phyloP scores from a whole-genome alignment of 2,888 invertebrate genomes.

The Acrobasis suavella region DNA sequence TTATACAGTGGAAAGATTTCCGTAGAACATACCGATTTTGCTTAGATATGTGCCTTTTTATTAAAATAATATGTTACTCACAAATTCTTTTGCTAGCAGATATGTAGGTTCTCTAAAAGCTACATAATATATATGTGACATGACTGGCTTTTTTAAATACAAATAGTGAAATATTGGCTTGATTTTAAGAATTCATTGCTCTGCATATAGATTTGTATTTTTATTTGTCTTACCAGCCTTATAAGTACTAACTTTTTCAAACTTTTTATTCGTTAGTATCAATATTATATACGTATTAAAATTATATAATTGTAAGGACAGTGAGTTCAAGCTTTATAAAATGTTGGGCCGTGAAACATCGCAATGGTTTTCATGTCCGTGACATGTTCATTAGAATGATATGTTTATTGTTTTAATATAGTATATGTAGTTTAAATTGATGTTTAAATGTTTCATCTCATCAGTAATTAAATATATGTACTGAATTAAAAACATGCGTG shows the following conservation, averaged over 20 bases:
- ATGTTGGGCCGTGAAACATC: not conserved
- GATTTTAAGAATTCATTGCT: constrained; percentile 17
- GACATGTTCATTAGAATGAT: constrained; percentile 17
- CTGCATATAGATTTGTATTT: not conserved
- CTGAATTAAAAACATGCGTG: not conserved
- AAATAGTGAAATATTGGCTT: constrained; percentile 22
- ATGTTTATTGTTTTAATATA: constrained; percentile 1
- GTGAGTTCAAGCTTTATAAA: constrained; percentile 9
- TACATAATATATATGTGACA: not conserved
- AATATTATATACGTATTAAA: not conserved
- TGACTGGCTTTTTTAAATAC: not conserved
- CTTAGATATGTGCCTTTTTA: too few species aligned
- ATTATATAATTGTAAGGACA: not conserved
- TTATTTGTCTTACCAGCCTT: not conserved
- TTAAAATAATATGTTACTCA: too few species aligned
- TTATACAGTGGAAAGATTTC: too few species aligned
- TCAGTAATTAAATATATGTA: constrained; percentile 6
- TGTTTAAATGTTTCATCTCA: constrained; percentile 11
- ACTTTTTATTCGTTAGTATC: not conserved
- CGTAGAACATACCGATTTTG: too few species aligned
- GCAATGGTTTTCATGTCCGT: not conserved
- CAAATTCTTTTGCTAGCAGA: too few species aligned
- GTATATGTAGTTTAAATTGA: constrained; percentile 8
- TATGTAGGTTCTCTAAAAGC: too few species aligned
- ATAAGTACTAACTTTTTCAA: not conserved